phyloP scores from a whole-genome alignment of 2,113 vertebrate genomes.

The Saccopteryx leptura region DNA sequence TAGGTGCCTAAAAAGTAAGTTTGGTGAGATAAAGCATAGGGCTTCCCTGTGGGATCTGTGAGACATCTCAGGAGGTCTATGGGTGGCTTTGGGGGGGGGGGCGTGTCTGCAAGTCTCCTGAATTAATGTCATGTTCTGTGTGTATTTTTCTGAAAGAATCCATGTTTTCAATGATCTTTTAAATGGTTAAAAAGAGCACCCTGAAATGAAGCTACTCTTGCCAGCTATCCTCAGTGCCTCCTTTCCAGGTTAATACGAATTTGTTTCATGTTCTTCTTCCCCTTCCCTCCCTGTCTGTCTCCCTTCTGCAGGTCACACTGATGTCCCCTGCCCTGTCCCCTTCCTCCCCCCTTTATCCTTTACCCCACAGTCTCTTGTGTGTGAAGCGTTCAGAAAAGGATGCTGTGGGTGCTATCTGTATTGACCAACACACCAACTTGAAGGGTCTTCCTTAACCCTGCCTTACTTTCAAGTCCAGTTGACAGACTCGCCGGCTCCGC shows the following conservation, averaged over 20 bases:
- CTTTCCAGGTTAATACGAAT: neutral
- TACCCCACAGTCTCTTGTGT: neutral
- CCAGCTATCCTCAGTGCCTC: neutral
- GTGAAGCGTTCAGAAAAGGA: neutral
- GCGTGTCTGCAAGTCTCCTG: neutral
- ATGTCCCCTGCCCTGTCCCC: accelerated
- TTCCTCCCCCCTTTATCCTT: neutral
- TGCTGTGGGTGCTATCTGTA: neutral
- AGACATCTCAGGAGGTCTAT: neutral
- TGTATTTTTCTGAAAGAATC: neutral
- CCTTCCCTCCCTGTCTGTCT: neutral
- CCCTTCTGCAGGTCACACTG: neutral
- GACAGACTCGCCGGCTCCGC: neutral
- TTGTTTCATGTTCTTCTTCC: neutral
- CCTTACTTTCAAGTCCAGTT: neutral
- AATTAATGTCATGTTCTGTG: neutral
- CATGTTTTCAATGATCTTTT: neutral
- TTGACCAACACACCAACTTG: neutral
- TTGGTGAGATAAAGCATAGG: neutral
- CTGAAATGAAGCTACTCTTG: neutral
- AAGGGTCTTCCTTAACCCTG: neutral
- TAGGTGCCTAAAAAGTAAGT: neutral
- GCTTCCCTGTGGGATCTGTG: accelerated
- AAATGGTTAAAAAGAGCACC: neutral
- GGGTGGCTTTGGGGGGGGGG: neutral